These are phyloP conservation scores for Rhabdomys pumilio DNA, from an alignment of 2,797 vertebrate genomes.

Conservation along the genomic window DNA sequence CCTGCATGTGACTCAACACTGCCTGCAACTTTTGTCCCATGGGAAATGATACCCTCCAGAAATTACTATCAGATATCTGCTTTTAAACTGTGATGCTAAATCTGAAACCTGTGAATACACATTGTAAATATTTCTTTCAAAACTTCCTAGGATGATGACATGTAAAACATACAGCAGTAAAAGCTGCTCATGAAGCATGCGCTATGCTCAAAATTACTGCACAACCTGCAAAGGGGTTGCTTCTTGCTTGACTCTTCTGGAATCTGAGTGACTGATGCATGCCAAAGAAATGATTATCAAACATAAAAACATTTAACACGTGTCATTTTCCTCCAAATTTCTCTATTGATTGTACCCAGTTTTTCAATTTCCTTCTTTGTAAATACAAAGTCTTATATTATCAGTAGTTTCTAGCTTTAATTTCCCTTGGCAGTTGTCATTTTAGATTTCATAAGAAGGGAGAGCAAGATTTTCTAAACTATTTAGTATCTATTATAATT, in stretches of 20 bases:
- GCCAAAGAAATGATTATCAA: neutral
- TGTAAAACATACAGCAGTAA: neutral
- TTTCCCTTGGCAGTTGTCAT: slow-evolving; percentile 67
- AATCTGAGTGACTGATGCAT: neutral
- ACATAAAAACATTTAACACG: slow-evolving; percentile 68
- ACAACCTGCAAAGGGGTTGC: neutral
- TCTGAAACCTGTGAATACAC: neutral
- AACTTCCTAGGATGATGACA: neutral
- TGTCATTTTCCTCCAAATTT: slow-evolving; percentile 75
- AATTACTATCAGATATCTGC: neutral
- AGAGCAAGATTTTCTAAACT: slow-evolving; percentile 57
- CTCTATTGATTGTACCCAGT: slow-evolving; percentile 76
- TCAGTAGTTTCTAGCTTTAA: slow-evolving; percentile 47
- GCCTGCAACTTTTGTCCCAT: neutral
- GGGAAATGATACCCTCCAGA: neutral
- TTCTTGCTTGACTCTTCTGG: neutral
- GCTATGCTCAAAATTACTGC: neutral
- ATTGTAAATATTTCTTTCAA: neutral
- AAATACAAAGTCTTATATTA: slow-evolving; percentile 61
- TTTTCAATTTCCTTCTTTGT: slow-evolving; percentile 39
- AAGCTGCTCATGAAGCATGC: neutral
- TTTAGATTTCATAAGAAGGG: slow-evolving; percentile 70
- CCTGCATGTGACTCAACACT: neutral
- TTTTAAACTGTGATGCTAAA: neutral
- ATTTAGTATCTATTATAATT: slow-evolving; percentile 17